Evolutionary conservation across 92 coral and sea anemone genomes (phyloP), one percentile per base, ranked within the genome.

Genomic region (Chrysogorgia sp.): DNA sequence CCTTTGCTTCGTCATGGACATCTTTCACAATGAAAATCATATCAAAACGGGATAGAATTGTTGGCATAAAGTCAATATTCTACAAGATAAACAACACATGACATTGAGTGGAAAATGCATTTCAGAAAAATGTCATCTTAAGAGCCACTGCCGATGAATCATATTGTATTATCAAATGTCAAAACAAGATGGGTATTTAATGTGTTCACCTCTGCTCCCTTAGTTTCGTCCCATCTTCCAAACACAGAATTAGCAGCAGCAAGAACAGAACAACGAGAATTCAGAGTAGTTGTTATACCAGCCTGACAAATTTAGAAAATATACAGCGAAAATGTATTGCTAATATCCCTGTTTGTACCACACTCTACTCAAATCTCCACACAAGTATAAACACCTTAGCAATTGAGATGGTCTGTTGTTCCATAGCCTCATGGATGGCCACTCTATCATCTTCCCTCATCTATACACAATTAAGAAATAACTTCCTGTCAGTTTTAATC

Each of bases 361-460:
- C 9, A 45, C 52, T 19, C 10, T 9, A 9, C 19, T 19, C 52
- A 45, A 19, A 45, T 9, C 9, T n/a, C n/a, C n/a, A n/a, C n/a
- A n/a, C n/a, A n/a, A n/a, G n/a, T n/a, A n/a, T n/a, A n/a, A 62
- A 34, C 78, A 90, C 98, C 85, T 94, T 94, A 15, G 99, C 97
- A 69, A 96, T 96, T 55, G 99, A 91, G 23, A 96, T 91, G 20
- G 97, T 96, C 69, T 91, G 97, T 58, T 96, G 99, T 69, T 96
- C 99, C 99, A 96, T 96, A 12, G 97, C 99, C 79, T 96, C 99
- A 64, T 96, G 99, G 34, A 96, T 96, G n/a, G 99, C 99, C 7
- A 92, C 97, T 43, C 99, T 89, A 79, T 96, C 99, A 85, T 92
- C 97, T 80, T 96, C 92, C 12, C 99, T 89, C 99, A 96, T 96